phyloP scores from a whole-genome alignment of 2,888 invertebrate species.

The Tinea semifulvella region DNA sequence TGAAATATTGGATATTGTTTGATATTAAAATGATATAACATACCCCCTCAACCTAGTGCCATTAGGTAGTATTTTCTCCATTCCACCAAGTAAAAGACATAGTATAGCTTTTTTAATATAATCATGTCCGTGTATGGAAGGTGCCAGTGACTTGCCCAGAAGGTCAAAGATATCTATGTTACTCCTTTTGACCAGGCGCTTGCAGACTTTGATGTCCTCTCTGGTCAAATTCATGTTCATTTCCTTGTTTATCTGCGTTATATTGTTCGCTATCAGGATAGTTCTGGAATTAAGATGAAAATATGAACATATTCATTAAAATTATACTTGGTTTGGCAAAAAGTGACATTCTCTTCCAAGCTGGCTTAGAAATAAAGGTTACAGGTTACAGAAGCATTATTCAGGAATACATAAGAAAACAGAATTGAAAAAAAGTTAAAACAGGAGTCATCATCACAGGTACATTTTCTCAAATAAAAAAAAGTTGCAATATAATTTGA shows the following conservation, averaged over 20 bases:
- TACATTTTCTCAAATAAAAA: no score
- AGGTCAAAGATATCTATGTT: slow-evolving; percentile 86
- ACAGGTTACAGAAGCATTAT: no score
- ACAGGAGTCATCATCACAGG: no score
- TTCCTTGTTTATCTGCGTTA: slow-evolving; percentile 90
- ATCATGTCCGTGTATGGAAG: slow-evolving; percentile 97
- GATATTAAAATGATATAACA: slow-evolving; percentile 23
- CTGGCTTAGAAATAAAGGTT: no score
- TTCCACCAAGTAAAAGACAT: slow-evolving; percentile 93
- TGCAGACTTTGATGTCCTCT: slow-evolving; percentile 90
- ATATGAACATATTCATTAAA: no score
- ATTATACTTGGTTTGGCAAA: no score
- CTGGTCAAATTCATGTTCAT: slow-evolving; percentile 78
- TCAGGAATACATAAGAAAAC: no score
- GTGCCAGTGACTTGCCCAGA: slow-evolving; percentile 91
- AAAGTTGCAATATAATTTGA: no score
- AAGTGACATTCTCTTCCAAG: no score
- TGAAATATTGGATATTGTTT: no score
- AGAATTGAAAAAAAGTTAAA: no score
- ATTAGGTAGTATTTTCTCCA: slow-evolving; percentile 92
- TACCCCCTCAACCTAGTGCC: slow-evolving; percentile 91
- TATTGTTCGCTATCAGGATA: slow-evolving; percentile 91
- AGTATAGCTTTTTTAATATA: slow-evolving; percentile 96
- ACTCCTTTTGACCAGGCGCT: slow-evolving; percentile 76
- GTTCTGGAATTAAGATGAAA: slow-evolving; percentile 69